phyloP scores from a whole-genome alignment of 2,113 vertebrate species.

The Psittacus erithacus region DNA sequence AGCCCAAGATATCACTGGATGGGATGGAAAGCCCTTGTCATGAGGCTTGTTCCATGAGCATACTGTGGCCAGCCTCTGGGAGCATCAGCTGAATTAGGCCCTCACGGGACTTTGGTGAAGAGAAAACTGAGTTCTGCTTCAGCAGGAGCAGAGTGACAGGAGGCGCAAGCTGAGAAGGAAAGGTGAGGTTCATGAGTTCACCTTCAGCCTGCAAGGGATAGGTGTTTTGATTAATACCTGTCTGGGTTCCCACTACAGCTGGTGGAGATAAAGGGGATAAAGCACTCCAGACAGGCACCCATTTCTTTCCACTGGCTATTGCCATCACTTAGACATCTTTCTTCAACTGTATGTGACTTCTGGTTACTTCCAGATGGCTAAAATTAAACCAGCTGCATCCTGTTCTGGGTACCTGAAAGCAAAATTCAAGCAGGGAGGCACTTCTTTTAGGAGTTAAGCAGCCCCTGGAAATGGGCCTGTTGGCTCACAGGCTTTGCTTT shows the following conservation, averaged over 20 bases:
- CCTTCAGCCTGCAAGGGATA: neutral
- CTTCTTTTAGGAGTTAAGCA: neutral
- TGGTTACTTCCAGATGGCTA: neutral
- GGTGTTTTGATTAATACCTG: neutral
- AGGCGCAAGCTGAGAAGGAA: neutral
- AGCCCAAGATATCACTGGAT: neutral
- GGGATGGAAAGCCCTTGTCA: neutral
- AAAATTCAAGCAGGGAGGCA: neutral
- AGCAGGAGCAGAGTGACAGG: neutral
- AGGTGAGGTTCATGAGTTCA: neutral
- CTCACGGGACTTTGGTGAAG: neutral
- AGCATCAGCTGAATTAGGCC: neutral
- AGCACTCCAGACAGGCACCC: neutral
- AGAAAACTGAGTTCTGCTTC: neutral
- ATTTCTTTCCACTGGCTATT: neutral
- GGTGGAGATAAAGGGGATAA: neutral
- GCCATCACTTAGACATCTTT: neutral
- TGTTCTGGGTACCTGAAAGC: neutral
- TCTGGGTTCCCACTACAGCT: accelerated
- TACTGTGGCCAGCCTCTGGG: neutral
- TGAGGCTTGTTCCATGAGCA: accelerated
- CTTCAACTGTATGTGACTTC: neutral
- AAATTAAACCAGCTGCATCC: neutral
- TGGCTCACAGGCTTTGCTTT: neutral
- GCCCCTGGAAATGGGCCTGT: neutral